Evolutionary conservation across 2,797 vertebrate genomes (phyloP).

Genomic region (Crenichthys baileyi): DNA sequence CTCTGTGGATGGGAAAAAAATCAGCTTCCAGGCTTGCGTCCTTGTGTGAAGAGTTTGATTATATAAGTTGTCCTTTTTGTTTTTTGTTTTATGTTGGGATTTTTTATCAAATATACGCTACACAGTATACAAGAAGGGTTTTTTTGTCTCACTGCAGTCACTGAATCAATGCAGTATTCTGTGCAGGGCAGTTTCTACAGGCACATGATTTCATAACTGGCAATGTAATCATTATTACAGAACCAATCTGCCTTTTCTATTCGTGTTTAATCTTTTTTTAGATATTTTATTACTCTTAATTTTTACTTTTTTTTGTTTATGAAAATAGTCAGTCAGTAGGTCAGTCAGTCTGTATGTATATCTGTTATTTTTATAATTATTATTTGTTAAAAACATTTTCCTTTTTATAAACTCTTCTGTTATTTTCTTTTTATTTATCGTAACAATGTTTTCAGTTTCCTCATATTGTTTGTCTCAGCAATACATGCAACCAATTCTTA

Average conservation of each 20-base stretch:
- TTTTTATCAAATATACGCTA: constrained; percentile 1
- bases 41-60: constrained; percentile 9
- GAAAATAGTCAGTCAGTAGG: too few species aligned
- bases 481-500: background rate
- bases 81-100: constrained; percentile 9
- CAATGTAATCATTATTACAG: background rate
- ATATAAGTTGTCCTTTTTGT: constrained; percentile 8
- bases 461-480: too few species aligned
- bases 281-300: background rate
- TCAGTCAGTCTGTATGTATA: too few species aligned
- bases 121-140: background rate
- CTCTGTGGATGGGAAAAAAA: constrained; percentile 33
- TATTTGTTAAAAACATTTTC: too few species aligned
- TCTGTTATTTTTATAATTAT: too few species aligned
- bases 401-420: background rate
- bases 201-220: background rate
- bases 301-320: background rate
- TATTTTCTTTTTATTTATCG: background rate
- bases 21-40: constrained; percentile 10
- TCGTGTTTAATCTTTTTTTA: background rate
- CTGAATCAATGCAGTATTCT: constrained; percentile 19
- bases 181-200: background rate
- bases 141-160: constrained; percentile 15
- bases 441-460: background rate
- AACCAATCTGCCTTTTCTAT: background rate